Evolutionary conservation across 2,113 vertebrate species (phyloP).

Genomic region (Poeciliopsis occidentalis): DNA sequence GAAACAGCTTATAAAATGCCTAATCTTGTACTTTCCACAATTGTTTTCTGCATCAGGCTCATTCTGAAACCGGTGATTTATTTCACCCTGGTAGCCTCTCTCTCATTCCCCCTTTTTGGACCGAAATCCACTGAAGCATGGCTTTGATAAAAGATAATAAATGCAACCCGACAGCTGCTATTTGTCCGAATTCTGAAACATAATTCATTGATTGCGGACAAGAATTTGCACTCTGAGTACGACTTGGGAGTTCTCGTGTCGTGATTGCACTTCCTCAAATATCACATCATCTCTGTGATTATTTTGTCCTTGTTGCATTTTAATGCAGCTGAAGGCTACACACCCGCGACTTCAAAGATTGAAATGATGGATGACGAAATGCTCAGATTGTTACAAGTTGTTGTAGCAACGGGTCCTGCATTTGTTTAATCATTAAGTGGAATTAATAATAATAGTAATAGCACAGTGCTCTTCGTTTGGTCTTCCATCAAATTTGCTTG

Average conservation of each 20-base stretch:
- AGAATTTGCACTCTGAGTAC: slow-evolving; percentile 10
- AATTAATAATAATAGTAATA: neutral
- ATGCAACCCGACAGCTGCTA: slow-evolving; percentile 26
- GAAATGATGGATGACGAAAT: slow-evolving; percentile 28
- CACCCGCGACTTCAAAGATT: slow-evolving; percentile 42
- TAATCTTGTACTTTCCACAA: slow-evolving; percentile 6
- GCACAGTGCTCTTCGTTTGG: slow-evolving; percentile 12
- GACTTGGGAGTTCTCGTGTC: slow-evolving; percentile 43
- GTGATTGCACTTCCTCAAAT: slow-evolving; percentile 27
- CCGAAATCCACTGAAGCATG: slow-evolving; percentile 15
- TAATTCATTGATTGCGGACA: slow-evolving; percentile 22
- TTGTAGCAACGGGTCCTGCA: slow-evolving; percentile 8
- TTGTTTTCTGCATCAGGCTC: slow-evolving; percentile 23
- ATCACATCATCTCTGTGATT: slow-evolving; percentile 32
- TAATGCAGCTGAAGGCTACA: slow-evolving; percentile 24
- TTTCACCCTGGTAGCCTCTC: neutral
- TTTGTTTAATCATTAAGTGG: slow-evolving; percentile 26
- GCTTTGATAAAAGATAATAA: slow-evolving; percentile 41
- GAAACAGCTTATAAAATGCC: slow-evolving; percentile 4
- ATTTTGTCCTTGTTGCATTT: slow-evolving; percentile 26
- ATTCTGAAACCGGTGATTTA: slow-evolving; percentile 4
- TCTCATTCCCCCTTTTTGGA: neutral
- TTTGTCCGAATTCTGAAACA: slow-evolving; percentile 37
- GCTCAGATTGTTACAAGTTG: slow-evolving; percentile 29
- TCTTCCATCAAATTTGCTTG: slow-evolving; percentile 14